Base-by-base conservation (phyloP, 2,888 invertebrate species). In the Gryllus longicercus region DNA sequence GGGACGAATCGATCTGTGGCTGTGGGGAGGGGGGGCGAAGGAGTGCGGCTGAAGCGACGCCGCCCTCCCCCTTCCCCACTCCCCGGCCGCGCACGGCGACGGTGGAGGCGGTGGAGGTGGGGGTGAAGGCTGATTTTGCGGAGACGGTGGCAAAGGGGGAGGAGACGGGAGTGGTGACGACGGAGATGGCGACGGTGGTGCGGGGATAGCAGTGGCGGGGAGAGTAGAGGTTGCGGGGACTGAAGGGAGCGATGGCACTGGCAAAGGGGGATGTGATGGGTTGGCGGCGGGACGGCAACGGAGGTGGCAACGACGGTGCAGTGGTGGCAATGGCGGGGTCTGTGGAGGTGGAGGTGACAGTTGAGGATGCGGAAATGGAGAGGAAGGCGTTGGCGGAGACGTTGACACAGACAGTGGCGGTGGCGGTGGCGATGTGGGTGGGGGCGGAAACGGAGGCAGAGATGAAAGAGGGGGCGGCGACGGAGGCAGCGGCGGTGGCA, bases 281-380 rank as follows among this genome's bases (percentile, higher is more conserved):
- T 16, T 5, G 63, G 63, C 16, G n/a, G 63, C 63, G 63, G 16
- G 63, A 4, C 63, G 16, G 12, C 16, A 11, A 12, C 14, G 63
- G 18, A 18, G 63, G 8, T 18, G 63, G 63, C 63, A 14, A n/a
- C 63, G 63, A 14, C 63, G 63, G 5, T 63, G 63, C 63, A 18
- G 38, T 38, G 38, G 5, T 38, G 5, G 38, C 38, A 38, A 38
- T n/a, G 78, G 50, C 78, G 16, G 50, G 8, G 8, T 14, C 78
- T 25, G 78, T 1, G 14, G 80, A 25, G 82, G 79, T 51, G 82
- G 80, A 25, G 79, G 77, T 76, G 79, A 79, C 78, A 76, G 82
- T 12, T 84, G 80, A 83, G n/a, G 82, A 80, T 79, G 82, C 79
- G 81, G 82, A 49, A 84, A 83, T 63, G 81, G 81, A 76, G 83